Evolutionary conservation across 92 coral and sea anemone genomes (phyloP), one percentile per base, ranked within the genome.

Genomic region (Zoanthus sociatus): DNA sequence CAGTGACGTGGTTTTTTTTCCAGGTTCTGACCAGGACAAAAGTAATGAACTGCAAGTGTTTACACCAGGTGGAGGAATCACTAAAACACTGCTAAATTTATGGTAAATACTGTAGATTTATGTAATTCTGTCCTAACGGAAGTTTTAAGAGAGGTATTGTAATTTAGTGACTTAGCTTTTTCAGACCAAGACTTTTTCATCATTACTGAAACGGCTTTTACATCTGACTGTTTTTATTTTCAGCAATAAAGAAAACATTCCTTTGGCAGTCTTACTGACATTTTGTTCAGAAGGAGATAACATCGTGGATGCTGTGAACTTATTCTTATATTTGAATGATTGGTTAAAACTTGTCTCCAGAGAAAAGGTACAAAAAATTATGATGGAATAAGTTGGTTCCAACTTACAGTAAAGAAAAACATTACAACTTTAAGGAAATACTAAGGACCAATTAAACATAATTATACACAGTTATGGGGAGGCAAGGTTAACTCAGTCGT

Each of bases 231-330:
- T 26, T 51, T 7, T 76, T 15, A 18, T 53, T 69, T 79, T 21
- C 72, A 96, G 98, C 86, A 89, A 91, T 78, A 90, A 87, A 61
- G 92, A 91, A 71, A 84, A 55, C 74, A 69, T 96, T 60, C 84
- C 96, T 10, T 91, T 96, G 68, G 93, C 94, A 70, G 89, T 95
- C 47, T 79, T 96, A 37, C 83, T 94, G 60, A 89, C 92, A 20
- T 96, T 96, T 87, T 96, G 98, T 83, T 94, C 98, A 53, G 98
- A 96, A 85, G 98, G 98, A 71, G 98, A 96, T 70, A 96, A 96
- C 76, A 92, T 94, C 9, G 89, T 90, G 45, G 98, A 96, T 93
- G 98, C 98, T 15, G 93, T 94, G 42, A 90, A 89, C 70, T 90
- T 96, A 77, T 91, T 96, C 33, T 87, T 91, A 55, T 94, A 86